phyloP scores from a whole-genome alignment of 2,888 invertebrate genomes.

The Drosophila algonquin region DNA sequence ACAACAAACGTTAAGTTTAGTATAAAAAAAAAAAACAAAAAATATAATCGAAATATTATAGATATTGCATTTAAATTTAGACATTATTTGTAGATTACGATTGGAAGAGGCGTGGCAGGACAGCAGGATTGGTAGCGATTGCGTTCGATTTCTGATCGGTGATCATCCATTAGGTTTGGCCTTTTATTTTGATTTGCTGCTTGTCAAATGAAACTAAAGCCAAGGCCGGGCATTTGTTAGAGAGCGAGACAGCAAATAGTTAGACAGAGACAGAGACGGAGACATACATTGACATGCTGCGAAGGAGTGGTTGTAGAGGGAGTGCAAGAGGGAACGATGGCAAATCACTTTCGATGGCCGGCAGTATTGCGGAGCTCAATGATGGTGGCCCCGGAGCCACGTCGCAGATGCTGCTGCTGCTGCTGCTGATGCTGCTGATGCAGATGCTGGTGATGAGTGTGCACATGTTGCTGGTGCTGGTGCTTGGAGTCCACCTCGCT shows the following conservation, averaged over 20 bases:
- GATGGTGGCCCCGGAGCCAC: conserved; percentile 85
- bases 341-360: conserved; percentile 59
- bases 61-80: conserved; percentile 35
- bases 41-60: conserved; percentile 24
- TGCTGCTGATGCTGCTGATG: conserved; percentile 72
- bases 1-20: conserved; percentile 69
- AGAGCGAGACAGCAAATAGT: conserved; percentile 8
- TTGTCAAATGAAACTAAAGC: conserved; percentile 84
- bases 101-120: conserved; percentile 41
- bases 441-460: conserved; percentile 70
- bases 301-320: neutral
- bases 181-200: conserved; percentile 83
- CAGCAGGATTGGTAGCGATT: conserved; percentile 15
- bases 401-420: conserved; percentile 75
- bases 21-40: conserved; percentile 52
- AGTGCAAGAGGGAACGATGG: conserved; percentile 1
- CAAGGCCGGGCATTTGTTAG: conserved; percentile 48
- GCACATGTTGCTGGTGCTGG: conserved; percentile 78
- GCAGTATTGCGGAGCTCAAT: conserved; percentile 85
- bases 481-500: conserved; percentile 46
- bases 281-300: neutral
- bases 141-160: conserved; percentile 7
- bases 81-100: conserved; percentile 25
- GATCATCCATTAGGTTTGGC: conserved; percentile 53
- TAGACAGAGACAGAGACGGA: conserved; percentile 2